Percentiles rank a stretch among this genome's conserved stretches.
phyloP scores from a whole-genome alignment of 2,888 invertebrate genomes.

The Schizotus pectinicornis region DNA sequence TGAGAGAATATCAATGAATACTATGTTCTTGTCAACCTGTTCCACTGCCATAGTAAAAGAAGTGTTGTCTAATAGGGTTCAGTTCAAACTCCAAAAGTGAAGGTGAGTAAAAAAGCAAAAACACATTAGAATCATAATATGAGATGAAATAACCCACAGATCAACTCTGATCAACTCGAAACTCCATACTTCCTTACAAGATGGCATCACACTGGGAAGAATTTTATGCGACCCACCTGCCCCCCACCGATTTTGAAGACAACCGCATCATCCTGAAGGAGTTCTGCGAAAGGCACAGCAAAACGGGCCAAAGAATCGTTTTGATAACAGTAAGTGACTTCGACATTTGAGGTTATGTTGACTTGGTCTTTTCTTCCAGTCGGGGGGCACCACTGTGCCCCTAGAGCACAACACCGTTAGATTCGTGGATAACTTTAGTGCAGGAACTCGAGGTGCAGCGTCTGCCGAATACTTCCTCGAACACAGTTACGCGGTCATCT shows the following conservation, averaged over 20 bases:
- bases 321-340: constrained; percentile 74
- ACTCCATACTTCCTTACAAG: constrained; percentile 25
- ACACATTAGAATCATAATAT: neutral
- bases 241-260: constrained; percentile 79
- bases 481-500: constrained; percentile 88
- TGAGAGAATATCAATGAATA: no score
- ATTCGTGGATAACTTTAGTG: constrained; percentile 98
- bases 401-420: constrained; percentile 96
- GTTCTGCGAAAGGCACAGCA: constrained; percentile 75
- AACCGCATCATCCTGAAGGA: constrained; percentile 73
- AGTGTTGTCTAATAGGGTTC: neutral
- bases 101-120: neutral
- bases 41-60: neutral
- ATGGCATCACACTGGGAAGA: constrained; percentile 76
- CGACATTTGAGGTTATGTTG: constrained; percentile 39
- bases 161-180: no score
- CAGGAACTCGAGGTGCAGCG: constrained; percentile 92
- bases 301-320: constrained; percentile 73
- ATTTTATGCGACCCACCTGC: constrained; percentile 80
- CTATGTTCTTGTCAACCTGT: no score
- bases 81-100: constrained; percentile 2
- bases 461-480: constrained; percentile 96
- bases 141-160: no score
- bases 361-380: constrained; percentile 63
- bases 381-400: constrained; percentile 96